These are phyloP conservation scores for Epizoanthus ramosus DNA, from an alignment of 92 coral and sea anemone genomes.

Conservation along the genomic window DNA sequence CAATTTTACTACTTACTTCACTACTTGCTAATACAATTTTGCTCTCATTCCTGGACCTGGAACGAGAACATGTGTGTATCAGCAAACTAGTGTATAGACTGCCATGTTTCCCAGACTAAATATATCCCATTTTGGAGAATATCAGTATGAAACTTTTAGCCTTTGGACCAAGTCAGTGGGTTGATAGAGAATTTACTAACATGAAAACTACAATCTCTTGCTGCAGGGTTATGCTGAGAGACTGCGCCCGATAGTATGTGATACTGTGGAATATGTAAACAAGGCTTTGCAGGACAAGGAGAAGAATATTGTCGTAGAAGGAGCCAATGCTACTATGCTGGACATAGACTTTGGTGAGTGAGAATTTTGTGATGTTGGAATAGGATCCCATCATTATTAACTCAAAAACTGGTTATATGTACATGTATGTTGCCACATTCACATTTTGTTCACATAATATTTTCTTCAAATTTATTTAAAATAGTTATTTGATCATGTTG, in stretches of 20 bases:
- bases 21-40: too few species aligned
- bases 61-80: too few species aligned
- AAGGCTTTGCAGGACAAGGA: constrained; percentile 76
- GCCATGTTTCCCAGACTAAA: too few species aligned
- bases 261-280: constrained; percentile 91
- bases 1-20: too few species aligned
- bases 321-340: constrained; percentile 96
- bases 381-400: too few species aligned
- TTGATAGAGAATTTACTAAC: not conserved
- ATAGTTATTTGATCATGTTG: too few species aligned
- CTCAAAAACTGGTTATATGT: not conserved
- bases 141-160: not conserved
- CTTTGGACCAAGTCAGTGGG: not conserved
- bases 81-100: too few species aligned
- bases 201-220: not conserved
- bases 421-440: not conserved
- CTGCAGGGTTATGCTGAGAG: constrained; percentile 79
- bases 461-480: too few species aligned
- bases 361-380: not conserved
- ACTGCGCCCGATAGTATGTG: constrained; percentile 90
- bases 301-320: constrained; percentile 78
- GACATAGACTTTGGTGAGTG: constrained; percentile 97
- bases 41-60: too few species aligned
- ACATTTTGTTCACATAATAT: too few species aligned
- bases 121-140: not conserved